Conservation (phyloP, 1,140 invertebrate genomes). For the Paraescarpia echinospica region DNA sequence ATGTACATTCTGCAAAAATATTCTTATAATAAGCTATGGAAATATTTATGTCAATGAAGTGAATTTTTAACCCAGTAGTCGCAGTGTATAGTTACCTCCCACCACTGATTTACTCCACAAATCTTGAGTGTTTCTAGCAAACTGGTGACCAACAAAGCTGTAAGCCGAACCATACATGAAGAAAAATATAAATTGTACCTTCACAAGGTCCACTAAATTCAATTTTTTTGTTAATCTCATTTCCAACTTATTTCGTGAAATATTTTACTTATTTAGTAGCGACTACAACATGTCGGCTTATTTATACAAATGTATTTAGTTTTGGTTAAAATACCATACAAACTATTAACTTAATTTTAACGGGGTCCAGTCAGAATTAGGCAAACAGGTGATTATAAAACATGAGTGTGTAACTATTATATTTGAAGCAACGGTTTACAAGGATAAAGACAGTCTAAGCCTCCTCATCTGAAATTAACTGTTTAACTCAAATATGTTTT, state of each 20-base stretch:
- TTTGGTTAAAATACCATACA: too few relatives aligned
- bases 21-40: background rate
- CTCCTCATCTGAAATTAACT: background rate
- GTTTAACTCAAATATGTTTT: background rate
- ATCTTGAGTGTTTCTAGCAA: too few relatives aligned
- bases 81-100: background rate
- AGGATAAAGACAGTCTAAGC: background rate
- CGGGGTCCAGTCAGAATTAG: too few relatives aligned
- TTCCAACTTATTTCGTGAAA: too few relatives aligned
- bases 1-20: background rate
- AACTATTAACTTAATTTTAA: too few relatives aligned
- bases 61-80: background rate
- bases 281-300: too few relatives aligned
- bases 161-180: background rate
- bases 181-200: background rate
- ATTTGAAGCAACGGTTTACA: too few relatives aligned
- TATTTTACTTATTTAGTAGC: too few relatives aligned
- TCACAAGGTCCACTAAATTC: background rate
- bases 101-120: background rate
- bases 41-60: background rate
- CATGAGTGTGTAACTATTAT: too few relatives aligned
- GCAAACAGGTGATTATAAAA: too few relatives aligned
- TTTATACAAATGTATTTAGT: too few relatives aligned
- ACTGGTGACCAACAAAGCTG: background rate
- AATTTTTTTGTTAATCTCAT: too few relatives aligned